A percentile compares a stretch with the other conserved stretches of the same genome.
phyloP scores from a whole-genome alignment of 2,797 vertebrate species.

The Falco columbarius region DNA sequence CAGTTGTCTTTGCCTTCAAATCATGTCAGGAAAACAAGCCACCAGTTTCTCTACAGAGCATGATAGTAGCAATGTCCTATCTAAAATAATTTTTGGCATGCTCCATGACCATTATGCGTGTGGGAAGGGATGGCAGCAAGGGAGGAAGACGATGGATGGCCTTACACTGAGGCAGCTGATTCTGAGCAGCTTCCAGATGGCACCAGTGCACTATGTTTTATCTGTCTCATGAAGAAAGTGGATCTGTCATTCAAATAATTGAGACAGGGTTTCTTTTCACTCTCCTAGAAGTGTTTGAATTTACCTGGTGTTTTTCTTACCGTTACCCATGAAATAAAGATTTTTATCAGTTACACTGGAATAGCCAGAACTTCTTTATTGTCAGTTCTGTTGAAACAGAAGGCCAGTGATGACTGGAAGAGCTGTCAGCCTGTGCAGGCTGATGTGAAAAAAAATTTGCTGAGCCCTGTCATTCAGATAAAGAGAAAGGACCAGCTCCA shows the following conservation, averaged over 20 bases:
- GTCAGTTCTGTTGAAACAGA: slow-evolving; percentile 6
- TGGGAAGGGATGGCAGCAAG: background rate
- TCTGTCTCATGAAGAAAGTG: slow-evolving; percentile 71
- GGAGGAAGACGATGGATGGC: slow-evolving; percentile 9
- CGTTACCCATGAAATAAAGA: background rate
- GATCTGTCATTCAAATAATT: slow-evolving; percentile 74
- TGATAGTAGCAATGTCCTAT: background rate
- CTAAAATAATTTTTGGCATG: background rate
- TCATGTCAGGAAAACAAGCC: background rate
- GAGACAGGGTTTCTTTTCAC: slow-evolving; percentile 77
- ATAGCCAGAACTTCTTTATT: background rate
- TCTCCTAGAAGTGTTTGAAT: slow-evolving; percentile 78
- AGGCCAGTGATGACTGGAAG: background rate
- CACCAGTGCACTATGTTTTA: slow-evolving; percentile 65
- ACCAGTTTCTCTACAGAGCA: background rate
- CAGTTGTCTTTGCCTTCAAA: slow-evolving; percentile 20
- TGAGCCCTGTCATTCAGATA: background rate
- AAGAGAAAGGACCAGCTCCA: background rate
- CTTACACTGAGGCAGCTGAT: slow-evolving; percentile 50
- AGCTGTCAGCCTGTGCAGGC: background rate
- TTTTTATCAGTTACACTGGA: background rate
- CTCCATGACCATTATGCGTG: background rate
- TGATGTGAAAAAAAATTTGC: background rate
- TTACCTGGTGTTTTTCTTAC: slow-evolving; percentile 18
- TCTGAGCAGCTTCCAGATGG: slow-evolving; percentile 68